Conservation (phyloP, 2,113 vertebrate species). For the Chlamydotis undulata region DNA sequence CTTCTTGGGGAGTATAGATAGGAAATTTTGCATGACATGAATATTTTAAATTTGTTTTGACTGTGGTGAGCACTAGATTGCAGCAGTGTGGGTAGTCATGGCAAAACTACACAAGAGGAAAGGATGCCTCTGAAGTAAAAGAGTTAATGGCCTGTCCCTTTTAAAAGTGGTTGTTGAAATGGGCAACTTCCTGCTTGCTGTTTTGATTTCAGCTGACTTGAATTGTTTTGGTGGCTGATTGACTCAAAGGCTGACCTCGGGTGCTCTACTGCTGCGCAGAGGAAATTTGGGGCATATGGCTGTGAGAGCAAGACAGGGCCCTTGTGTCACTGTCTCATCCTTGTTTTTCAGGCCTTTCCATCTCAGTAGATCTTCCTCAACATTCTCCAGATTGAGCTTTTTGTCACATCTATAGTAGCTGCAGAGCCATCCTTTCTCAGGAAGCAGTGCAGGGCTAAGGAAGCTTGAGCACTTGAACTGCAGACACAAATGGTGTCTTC, state of each 20-base stretch:
- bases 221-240: background rate
- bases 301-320: background rate
- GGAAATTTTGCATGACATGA: background rate
- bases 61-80: background rate
- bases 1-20: background rate
- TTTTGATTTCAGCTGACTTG: background rate
- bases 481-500: background rate
- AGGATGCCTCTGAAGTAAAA: background rate
- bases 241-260: background rate
- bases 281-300: background rate
- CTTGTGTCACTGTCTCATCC: background rate
- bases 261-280: background rate
- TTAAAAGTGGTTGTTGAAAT: background rate
- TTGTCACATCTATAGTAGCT: background rate
- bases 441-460: background rate
- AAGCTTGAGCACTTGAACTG: background rate
- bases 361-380: background rate
- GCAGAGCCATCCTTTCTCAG: background rate
- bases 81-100: background rate
- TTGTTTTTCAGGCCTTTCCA: background rate
- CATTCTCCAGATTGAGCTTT: background rate
- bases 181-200: background rate
- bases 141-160: background rate
- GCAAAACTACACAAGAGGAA: background rate
- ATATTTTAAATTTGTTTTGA: background rate